Conservation (phyloP, 2,113 vertebrate genomes). For the Anseranas semipalmata region DNA sequence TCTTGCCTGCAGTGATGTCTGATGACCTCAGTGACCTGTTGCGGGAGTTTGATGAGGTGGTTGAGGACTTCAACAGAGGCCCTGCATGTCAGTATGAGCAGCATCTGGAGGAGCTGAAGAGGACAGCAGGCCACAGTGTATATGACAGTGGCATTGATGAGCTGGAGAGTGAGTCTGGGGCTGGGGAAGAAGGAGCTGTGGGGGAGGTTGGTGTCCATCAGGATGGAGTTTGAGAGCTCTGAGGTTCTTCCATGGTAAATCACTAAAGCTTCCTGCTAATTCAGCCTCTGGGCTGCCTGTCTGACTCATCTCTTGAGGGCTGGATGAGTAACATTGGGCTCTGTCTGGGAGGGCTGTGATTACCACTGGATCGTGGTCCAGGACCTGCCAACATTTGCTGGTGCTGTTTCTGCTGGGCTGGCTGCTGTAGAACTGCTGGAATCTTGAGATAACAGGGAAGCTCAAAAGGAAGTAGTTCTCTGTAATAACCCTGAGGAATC, state of each 20-base stretch:
- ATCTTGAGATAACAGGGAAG: not conserved
- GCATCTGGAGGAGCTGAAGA: slow-evolving; percentile 60
- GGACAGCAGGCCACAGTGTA: not conserved
- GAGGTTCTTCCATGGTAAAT: not conserved
- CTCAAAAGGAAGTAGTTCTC: not conserved
- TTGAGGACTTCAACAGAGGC: slow-evolving; percentile 41
- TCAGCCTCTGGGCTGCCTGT: not conserved
- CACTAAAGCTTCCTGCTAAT: not conserved
- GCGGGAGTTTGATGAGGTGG: slow-evolving; percentile 49
- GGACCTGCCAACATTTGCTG: not conserved
- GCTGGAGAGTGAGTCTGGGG: slow-evolving; percentile 17
- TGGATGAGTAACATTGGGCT: not conserved
- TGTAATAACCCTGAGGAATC: not conserved
- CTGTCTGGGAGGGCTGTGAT: not conserved
- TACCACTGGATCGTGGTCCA: not conserved
- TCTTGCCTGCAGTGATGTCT: not conserved
- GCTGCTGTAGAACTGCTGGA: not conserved
- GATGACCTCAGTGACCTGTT: slow-evolving; percentile 47
- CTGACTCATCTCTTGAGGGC: not conserved
- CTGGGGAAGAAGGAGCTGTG: not conserved
- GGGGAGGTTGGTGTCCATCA: rapidly evolving
- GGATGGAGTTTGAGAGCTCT: not conserved
- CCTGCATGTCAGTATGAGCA: not conserved
- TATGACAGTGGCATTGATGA: slow-evolving; percentile 54
- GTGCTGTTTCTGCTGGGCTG: not conserved